A percentile compares a stretch with the other conserved stretches of the same genome.
These are phyloP conservation scores for Platalea minor DNA, from an alignment of 2,797 vertebrate species.

Conservation along the genomic window DNA sequence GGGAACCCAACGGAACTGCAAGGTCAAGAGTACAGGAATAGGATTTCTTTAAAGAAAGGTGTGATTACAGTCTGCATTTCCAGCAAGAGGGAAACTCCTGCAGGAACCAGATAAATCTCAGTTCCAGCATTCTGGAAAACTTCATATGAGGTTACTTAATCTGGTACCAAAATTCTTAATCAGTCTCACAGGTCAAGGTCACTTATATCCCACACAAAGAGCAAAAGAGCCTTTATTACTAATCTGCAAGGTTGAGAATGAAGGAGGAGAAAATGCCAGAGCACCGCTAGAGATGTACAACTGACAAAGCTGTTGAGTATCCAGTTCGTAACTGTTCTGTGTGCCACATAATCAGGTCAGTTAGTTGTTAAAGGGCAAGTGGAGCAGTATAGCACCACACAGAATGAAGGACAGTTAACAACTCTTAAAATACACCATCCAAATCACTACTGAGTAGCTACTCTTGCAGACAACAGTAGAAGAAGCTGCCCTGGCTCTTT, in stretches of 20 bases:
- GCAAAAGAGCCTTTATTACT: neutral
- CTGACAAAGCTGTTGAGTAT: rapidly evolving
- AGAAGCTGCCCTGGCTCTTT: neutral
- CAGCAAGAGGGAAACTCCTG: neutral
- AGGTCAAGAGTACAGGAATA: neutral
- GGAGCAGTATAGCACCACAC: neutral
- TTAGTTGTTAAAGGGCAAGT: neutral
- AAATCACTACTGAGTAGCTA: neutral
- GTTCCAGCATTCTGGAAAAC: neutral
- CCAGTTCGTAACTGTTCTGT: neutral
- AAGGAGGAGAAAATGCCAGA: neutral
- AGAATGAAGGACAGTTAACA: neutral
- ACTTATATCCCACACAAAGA: neutral
- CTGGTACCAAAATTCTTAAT: neutral
- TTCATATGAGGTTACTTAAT: neutral
- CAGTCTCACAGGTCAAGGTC: neutral
- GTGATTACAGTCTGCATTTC: neutral
- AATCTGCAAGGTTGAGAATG: neutral
- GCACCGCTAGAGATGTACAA: neutral
- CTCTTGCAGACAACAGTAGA: neutral
- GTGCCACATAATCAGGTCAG: neutral
- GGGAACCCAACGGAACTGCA: neutral
- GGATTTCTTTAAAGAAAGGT: neutral
- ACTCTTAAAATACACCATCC: neutral
- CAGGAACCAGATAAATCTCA: neutral